Evolutionary conservation across 23 tunicate genomes (phyloP).

Genomic region (Trididemnum clinides): DNA sequence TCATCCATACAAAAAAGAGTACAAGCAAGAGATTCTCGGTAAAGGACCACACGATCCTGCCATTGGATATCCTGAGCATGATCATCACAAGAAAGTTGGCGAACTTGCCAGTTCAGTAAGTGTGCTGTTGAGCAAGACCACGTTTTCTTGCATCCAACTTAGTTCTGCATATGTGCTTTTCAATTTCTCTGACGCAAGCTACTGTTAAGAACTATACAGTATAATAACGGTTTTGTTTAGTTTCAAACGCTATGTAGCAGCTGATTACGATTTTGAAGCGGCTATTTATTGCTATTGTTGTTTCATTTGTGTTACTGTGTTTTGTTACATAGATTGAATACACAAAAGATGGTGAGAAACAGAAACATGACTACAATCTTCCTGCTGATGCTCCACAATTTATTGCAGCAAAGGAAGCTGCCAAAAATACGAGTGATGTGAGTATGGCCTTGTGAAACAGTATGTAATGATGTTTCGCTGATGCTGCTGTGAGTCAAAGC

Average conservation of each 20-base stretch:
- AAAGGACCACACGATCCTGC: conserved; percentile 68
- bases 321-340: conserved; percentile 90
- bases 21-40: conserved; percentile 63
- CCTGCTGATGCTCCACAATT: conserved; percentile 85
- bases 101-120: conserved; percentile 48
- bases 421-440: conserved; percentile 85
- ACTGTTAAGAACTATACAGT: too few species aligned
- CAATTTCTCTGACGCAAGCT: too few species aligned
- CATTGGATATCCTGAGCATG: conserved; percentile 92
- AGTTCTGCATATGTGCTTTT: too few species aligned
- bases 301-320: too few species aligned
- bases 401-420: conserved; percentile 70
- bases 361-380: conserved; percentile 57
- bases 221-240: too few species aligned
- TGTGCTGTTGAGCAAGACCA: neutral
- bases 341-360: conserved; percentile 75
- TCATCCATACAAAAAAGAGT: conserved; percentile 64
- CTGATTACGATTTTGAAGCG: too few species aligned
- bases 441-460: too few species aligned
- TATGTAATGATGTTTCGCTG: too few species aligned
- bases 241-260: too few species aligned
- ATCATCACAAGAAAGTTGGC: conserved; percentile 56
- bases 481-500: too few species aligned
- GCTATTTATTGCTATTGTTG: too few species aligned
- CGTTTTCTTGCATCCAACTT: too few species aligned